A percentile compares a stretch with the other conserved stretches of the same genome.
These are phyloP conservation scores for Myotis yumanensis DNA, from an alignment of 2,113 vertebrate species.

Conservation along the genomic window DNA sequence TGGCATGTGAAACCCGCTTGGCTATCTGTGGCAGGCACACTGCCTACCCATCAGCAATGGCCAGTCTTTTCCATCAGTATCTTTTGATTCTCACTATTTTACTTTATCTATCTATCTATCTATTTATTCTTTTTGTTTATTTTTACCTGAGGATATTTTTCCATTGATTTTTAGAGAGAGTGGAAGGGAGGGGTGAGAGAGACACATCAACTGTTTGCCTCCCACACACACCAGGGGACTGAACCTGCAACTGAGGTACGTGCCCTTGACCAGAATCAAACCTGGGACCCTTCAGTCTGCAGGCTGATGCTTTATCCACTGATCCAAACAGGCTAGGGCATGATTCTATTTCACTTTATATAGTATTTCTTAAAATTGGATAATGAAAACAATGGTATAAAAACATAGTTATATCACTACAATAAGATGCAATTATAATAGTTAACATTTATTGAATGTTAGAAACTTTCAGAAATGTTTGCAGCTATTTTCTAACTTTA, in stretches of 20 bases:
- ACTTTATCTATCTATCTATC: background rate
- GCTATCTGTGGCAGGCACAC: background rate
- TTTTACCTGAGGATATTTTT: too few species aligned
- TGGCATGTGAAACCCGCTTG: background rate
- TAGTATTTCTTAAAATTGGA: background rate
- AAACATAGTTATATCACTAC: background rate
- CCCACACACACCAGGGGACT: too few species aligned
- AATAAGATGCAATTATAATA: background rate
- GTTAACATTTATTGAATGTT: background rate
- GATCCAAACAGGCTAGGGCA: too few species aligned
- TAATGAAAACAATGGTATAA: background rate
- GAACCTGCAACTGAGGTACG: too few species aligned
- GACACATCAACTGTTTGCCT: too few species aligned
- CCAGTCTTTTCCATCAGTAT: background rate
- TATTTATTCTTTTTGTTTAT: too few species aligned
- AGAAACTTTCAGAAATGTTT: background rate
- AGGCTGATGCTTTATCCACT: too few species aligned
- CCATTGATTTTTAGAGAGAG: too few species aligned
- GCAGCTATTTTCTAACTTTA: conserved; percentile 17
- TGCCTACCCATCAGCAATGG: background rate
- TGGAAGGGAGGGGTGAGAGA: too few species aligned
- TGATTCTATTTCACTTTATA: background rate
- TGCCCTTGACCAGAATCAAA: too few species aligned
- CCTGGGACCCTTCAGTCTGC: too few species aligned
- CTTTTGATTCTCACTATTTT: background rate